phyloP scores from a whole-genome alignment of 2,888 invertebrate species.

The Athrips mouffetella region DNA sequence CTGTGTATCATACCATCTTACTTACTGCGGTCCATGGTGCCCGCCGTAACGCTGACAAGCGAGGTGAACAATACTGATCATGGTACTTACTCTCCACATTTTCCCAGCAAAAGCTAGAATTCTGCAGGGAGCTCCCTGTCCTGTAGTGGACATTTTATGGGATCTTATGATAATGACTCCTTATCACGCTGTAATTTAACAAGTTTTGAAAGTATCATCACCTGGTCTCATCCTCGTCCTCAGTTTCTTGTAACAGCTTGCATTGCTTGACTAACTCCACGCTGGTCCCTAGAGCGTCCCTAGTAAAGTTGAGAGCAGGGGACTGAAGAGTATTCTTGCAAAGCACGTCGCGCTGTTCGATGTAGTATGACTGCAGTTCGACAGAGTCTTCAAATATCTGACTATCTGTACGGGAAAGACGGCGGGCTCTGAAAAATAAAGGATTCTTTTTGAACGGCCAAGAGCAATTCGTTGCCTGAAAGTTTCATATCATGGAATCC shows the following conservation, averaged over 20 bases:
- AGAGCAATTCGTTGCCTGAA: no score
- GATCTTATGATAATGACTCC: no score
- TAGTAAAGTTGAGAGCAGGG: slow-evolving; percentile 90
- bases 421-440: slow-evolving; percentile 81
- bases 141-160: no score
- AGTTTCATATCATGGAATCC: no score
- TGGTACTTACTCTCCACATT: no score
- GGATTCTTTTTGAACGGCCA: no score
- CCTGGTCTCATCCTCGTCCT: slow-evolving; percentile 85
- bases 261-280: slow-evolving; percentile 87
- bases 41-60: no score
- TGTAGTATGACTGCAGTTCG: slow-evolving; percentile 94
- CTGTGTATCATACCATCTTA: no score
- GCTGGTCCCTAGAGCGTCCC: slow-evolving; percentile 84
- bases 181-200: not conserved
- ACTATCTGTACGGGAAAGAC: slow-evolving; percentile 93
- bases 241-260: slow-evolving; percentile 86
- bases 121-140: no score
- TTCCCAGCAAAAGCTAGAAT: no score
- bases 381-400: slow-evolving; percentile 97
- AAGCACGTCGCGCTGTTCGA: slow-evolving; percentile 83
- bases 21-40: no score
- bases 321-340: slow-evolving; percentile 91
- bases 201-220: slow-evolving; percentile 17
- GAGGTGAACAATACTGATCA: no score